These are phyloP conservation scores for Ochotona princeps DNA, from an alignment of 2,113 vertebrate species.

Conservation along the genomic window DNA sequence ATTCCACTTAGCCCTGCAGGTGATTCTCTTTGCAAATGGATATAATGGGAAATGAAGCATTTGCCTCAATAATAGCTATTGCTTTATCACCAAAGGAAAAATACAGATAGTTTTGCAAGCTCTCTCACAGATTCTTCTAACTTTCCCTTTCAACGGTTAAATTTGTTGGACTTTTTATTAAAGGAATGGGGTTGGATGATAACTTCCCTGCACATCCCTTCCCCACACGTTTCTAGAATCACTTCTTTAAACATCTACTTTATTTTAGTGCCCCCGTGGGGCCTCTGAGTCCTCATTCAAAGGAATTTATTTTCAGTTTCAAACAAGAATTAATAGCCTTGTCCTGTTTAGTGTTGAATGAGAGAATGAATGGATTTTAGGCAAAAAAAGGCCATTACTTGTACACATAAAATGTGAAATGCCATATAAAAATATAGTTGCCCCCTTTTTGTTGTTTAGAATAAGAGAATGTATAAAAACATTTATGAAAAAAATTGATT, in stretches of 20 bases:
- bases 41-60: conserved; percentile 60
- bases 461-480: conserved; percentile 26
- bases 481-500: not conserved
- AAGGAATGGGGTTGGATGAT: not conserved
- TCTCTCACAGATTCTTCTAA: conserved; percentile 45
- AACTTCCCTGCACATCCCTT: not conserved
- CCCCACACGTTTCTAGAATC: conserved; percentile 33
- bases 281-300: conserved; percentile 54
- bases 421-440: conserved; percentile 5
- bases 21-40: conserved; percentile 59
- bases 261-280: conserved; percentile 47
- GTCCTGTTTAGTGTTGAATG: conserved; percentile 17
- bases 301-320: conserved; percentile 59
- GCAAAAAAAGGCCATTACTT: conserved; percentile 43
- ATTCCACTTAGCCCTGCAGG: not conserved
- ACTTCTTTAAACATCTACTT: conserved; percentile 70
- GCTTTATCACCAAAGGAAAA: conserved; percentile 43
- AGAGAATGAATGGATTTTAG: conserved; percentile 33
- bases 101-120: conserved; percentile 43
- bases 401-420: conserved; percentile 22
- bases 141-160: conserved; percentile 34
- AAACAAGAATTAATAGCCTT: conserved; percentile 56
- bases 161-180: conserved; percentile 38
- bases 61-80: conserved; percentile 42
- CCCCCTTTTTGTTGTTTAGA: not conserved